These are phyloP conservation scores for Coregonus sp. DNA, from an alignment of 2,797 vertebrate genomes.

Conservation along the genomic window DNA sequence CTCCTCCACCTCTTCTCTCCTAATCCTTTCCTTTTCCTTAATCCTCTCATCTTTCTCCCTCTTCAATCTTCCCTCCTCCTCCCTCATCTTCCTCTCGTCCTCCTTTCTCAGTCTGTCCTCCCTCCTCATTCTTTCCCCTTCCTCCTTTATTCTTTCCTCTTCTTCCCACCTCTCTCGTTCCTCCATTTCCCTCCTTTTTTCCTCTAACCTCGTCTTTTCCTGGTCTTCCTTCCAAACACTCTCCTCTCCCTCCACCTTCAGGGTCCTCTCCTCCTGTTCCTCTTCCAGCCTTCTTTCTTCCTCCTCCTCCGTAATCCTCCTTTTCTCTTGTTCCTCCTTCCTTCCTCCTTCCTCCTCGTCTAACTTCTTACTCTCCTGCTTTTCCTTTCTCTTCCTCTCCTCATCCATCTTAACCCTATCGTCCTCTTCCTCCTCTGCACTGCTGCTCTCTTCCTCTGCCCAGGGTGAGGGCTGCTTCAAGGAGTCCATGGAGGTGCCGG, in stretches of 20 bases:
- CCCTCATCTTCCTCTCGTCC: constrained; percentile 7
- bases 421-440: constrained; percentile 16
- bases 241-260: constrained; percentile 1
- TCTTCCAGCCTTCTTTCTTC: constrained; percentile 28
- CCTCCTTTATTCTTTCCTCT: constrained; percentile 18
- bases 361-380: constrained; percentile 44
- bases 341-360: background rate
- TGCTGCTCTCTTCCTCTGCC: constrained; percentile 6
- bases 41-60: constrained; percentile 22
- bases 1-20: constrained; percentile 10
- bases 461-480: constrained; percentile 65
- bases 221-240: constrained; percentile 19
- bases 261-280: background rate
- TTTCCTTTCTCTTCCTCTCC: constrained; percentile 9
- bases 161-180: constrained; percentile 1
- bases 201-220: background rate
- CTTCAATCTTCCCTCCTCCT: constrained; percentile 7
- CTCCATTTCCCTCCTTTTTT: background rate
- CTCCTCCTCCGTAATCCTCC: constrained; percentile 37
- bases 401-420: background rate
- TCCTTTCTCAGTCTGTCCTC: background rate
- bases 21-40: constrained; percentile 19
- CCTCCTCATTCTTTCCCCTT: background rate
- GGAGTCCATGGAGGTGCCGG: constrained; percentile 72
- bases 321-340: constrained; percentile 1